These are phyloP conservation scores for Sepioteuthis lessoniana DNA, from an alignment of 2,888 invertebrate species.

Conservation along the genomic window DNA sequence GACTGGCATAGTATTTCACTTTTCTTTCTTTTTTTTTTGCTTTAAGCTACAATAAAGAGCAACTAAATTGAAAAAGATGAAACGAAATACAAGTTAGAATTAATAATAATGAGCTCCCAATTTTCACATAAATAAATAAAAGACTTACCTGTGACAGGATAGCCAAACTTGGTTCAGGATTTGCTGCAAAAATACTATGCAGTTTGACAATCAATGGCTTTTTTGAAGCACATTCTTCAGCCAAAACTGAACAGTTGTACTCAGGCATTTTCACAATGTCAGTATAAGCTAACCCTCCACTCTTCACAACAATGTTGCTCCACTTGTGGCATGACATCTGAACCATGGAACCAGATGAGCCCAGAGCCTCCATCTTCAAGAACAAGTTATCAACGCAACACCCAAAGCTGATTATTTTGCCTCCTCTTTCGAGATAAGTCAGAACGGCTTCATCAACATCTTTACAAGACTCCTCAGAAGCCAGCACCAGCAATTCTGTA, in stretches of 20 bases:
- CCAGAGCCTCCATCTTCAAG: conserved; percentile 53
- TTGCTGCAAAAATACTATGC: conserved; percentile 24
- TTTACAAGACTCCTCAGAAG: conserved; percentile 63
- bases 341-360: conserved; percentile 56
- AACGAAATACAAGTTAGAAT: too few species aligned
- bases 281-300: conserved; percentile 61
- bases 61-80: too few species aligned
- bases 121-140: too few species aligned
- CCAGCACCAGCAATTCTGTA: conserved; percentile 66
- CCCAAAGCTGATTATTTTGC: conserved; percentile 61
- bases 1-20: too few species aligned
- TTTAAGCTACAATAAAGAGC: too few species aligned
- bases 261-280: conserved; percentile 42
- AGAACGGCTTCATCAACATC: conserved; percentile 62
- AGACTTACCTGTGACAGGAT: conserved; percentile 51
- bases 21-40: too few species aligned
- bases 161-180: conserved; percentile 44
- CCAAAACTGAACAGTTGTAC: conserved; percentile 52
- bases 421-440: conserved; percentile 64
- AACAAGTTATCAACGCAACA: conserved; percentile 61
- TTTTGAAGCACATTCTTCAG: conserved; percentile 49
- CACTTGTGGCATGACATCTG: conserved; percentile 59
- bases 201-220: conserved; percentile 53
- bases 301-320: conserved; percentile 60
- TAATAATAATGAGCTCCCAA: too few species aligned